Evolutionary conservation across 2,888 invertebrate species (phyloP).

Genomic region (Pterobdella sp.): DNA sequence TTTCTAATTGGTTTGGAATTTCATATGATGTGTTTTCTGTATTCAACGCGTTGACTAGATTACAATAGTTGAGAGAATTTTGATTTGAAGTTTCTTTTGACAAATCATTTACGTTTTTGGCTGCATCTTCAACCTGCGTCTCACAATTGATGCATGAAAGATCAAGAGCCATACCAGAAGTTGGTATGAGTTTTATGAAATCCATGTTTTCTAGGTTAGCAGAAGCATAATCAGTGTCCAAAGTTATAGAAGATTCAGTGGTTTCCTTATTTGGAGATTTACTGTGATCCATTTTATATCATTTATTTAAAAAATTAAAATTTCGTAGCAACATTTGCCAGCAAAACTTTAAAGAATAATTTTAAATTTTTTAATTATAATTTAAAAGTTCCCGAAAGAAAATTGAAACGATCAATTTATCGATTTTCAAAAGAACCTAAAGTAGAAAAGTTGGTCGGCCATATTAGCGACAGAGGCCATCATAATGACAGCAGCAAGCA

Average conservation of each 20-base stretch:
- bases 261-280: neutral
- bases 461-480: conserved; percentile 14
- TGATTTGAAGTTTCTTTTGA: neutral
- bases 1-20: neutral
- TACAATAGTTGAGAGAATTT: conserved; percentile 11
- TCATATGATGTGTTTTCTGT: conserved; percentile 16
- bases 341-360: neutral
- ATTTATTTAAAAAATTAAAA: neutral
- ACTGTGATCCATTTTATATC: conserved; percentile 6
- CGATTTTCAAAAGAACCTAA: conserved; percentile 28
- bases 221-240: neutral
- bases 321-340: neutral
- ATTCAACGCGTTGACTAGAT: conserved; percentile 15
- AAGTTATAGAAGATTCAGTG: neutral
- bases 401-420: conserved; percentile 26
- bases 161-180: conserved; percentile 21
- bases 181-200: conserved; percentile 20
- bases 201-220: conserved; percentile 18
- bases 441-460: conserved; percentile 24
- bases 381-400: neutral
- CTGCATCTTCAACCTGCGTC: conserved; percentile 11
- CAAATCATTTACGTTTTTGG: conserved; percentile 15
- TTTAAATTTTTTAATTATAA: neutral
- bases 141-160: conserved; percentile 19
- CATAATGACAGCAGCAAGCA: conserved; percentile 10